Percentiles rank a stretch among this genome's conserved stretches.
These are phyloP conservation scores for Murina feae DNA, from an alignment of 2,113 vertebrate species.

Conservation along the genomic window DNA sequence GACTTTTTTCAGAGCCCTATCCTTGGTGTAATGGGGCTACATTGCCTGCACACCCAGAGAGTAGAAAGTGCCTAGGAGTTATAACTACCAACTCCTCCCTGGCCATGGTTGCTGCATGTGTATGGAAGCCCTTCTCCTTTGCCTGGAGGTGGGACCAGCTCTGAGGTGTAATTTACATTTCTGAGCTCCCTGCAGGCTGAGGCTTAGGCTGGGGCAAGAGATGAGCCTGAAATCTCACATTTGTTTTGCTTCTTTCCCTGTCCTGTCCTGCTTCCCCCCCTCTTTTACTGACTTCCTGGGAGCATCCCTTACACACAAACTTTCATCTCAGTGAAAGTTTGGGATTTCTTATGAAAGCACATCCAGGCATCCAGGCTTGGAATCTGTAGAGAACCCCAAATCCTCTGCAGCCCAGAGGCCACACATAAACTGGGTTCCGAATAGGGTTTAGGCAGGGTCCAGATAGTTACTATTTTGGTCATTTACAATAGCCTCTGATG, in stretches of 20 bases:
- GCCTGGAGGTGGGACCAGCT: background rate
- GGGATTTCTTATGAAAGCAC: background rate
- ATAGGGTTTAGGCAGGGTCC: accelerated
- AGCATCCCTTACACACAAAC: background rate
- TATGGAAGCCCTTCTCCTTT: background rate
- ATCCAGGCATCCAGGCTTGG: background rate
- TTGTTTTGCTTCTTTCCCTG: background rate
- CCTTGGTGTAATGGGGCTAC: background rate
- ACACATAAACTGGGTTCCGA: background rate
- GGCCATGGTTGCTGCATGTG: accelerated
- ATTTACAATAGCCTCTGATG: background rate
- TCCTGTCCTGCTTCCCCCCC: no score
- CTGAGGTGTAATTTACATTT: background rate
- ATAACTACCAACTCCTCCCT: accelerated
- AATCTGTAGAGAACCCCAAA: background rate
- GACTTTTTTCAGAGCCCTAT: background rate
- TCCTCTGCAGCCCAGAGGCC: background rate
- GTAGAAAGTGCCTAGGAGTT: background rate
- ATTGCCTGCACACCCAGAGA: background rate
- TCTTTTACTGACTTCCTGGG: background rate
- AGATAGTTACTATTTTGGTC: background rate
- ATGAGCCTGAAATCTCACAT: background rate
- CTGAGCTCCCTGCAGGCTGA: no score
- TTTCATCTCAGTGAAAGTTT: background rate
- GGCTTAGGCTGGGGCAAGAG: no score